Conservation (phyloP, 2,113 vertebrate genomes). For the Dicerorhinus sumatrensis region DNA sequence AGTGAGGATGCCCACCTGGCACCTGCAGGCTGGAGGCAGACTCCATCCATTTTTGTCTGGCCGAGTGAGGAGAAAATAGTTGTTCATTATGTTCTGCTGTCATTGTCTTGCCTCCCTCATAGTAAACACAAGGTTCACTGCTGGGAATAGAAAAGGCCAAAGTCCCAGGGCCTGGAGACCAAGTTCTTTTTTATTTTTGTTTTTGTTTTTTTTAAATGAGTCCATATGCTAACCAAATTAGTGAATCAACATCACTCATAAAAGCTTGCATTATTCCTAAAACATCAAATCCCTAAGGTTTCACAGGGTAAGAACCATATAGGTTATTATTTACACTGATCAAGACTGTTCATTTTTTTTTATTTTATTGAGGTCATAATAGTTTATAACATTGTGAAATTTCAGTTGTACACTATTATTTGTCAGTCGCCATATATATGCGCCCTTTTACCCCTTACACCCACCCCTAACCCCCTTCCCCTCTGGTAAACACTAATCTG, state of each 20-base stretch:
- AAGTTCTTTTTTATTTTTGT: neutral
- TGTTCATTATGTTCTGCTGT: neutral
- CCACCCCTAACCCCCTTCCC: too few relatives aligned
- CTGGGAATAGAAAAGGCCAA: constrained; percentile 4
- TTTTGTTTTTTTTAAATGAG: neutral
- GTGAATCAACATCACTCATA: neutral
- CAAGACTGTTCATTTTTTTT: neutral
- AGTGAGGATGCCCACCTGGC: neutral
- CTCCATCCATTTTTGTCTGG: neutral
- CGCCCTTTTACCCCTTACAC: too few relatives aligned
- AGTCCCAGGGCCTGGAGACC: neutral
- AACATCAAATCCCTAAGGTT: neutral
- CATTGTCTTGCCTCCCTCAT: neutral
- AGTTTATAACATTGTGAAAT: too few relatives aligned
- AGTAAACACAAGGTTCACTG: neutral
- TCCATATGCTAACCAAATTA: neutral
- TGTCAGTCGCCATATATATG: too few relatives aligned
- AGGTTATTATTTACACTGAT: neutral
- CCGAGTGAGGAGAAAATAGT: neutral
- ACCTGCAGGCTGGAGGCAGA: neutral
- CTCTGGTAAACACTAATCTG: too few relatives aligned
- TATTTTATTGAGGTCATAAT: too few relatives aligned
- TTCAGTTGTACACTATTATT: too few relatives aligned
- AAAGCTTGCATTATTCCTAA: neutral
- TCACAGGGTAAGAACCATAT: neutral